Conservation (phyloP, 2,888 invertebrate genomes). For the Dichetophora obliterata region DNA sequence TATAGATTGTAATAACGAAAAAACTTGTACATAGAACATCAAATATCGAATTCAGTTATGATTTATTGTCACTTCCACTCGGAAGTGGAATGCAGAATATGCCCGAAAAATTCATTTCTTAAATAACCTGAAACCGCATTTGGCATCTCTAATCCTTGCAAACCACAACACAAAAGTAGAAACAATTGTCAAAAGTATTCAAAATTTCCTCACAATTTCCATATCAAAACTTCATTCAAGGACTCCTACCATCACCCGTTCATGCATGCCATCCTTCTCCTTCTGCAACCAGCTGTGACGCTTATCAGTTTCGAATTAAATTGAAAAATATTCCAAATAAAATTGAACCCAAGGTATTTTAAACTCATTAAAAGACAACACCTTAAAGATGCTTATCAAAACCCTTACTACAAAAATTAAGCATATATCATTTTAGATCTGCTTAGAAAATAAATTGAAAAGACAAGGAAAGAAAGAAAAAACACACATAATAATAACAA, state of each 20-base stretch:
- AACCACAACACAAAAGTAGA: too few relatives aligned
- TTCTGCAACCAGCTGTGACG: constrained; percentile 19
- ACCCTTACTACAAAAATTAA: neutral
- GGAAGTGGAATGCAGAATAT: too few relatives aligned
- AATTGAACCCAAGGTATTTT: neutral
- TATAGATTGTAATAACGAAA: too few relatives aligned
- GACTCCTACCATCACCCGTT: neutral
- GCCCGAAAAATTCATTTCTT: too few relatives aligned
- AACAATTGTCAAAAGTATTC: neutral
- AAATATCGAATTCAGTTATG: too few relatives aligned
- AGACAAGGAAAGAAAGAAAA: neutral
- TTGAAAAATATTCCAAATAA: neutral
- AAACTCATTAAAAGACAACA: constrained; percentile 2
- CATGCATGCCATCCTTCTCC: neutral
- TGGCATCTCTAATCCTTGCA: too few relatives aligned
- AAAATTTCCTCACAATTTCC: neutral
- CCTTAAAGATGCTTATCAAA: constrained; percentile 26
- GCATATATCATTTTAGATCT: constrained; percentile 20
- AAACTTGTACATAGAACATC: too few relatives aligned
- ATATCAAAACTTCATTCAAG: neutral
- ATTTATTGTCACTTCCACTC: too few relatives aligned
- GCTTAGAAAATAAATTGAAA: neutral
- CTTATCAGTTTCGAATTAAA: constrained; percentile 20
- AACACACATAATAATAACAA: neutral
- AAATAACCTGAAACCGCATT: too few relatives aligned